Evolutionary conservation across 2,113 vertebrate species (phyloP).

Genomic region (Malurus elegans): DNA sequence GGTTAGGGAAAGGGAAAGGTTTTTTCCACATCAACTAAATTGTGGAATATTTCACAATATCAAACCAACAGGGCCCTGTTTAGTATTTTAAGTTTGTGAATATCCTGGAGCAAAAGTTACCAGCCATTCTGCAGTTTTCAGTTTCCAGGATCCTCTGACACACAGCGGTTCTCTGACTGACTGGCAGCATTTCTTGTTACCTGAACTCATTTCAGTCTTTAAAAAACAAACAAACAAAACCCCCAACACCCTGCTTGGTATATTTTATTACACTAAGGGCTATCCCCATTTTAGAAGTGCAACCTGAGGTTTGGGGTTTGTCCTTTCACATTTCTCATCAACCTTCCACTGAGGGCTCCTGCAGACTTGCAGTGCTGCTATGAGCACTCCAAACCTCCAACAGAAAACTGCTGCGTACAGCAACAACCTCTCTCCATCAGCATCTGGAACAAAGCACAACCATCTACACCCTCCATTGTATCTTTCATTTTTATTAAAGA

Average conservation of each 20-base stretch:
- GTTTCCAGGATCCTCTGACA: not conserved
- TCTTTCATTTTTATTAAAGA: not conserved
- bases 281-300: not conserved
- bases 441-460: not conserved
- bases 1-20: not conserved
- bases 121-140: not conserved
- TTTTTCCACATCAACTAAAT: not conserved
- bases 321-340: not conserved
- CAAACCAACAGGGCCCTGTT: not conserved
- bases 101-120: not conserved
- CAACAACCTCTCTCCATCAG: not conserved
- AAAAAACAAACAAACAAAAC: not conserved
- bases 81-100: not conserved
- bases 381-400: not conserved
- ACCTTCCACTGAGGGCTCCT: not conserved
- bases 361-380: not conserved
- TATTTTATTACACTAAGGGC: not conserved
- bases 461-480: not conserved
- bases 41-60: not conserved
- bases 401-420: not conserved
- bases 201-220: not conserved
- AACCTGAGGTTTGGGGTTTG: not conserved
- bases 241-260: not conserved
- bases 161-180: not conserved
- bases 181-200: not conserved